Conservation (phyloP, 1,140 invertebrate species). For the Cataglyphis hispanica region DNA sequence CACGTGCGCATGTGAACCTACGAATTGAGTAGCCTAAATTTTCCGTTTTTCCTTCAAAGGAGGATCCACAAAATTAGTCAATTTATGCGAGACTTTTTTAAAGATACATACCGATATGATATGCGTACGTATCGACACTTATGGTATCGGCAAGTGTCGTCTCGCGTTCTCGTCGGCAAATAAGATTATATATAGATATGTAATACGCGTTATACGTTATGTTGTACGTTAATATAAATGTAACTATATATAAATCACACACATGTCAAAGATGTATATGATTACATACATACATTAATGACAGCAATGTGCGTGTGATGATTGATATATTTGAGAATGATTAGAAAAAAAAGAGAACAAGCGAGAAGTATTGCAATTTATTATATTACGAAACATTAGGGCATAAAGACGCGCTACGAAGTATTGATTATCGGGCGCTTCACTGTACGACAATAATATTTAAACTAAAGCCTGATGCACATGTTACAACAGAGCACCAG, state of each 20-base stretch:
- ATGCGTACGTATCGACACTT: conserved; percentile 34
- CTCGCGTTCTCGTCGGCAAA: conserved; percentile 41
- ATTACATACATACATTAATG: conserved; percentile 59
- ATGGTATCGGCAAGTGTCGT: conserved; percentile 39
- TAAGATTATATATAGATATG: conserved; percentile 78
- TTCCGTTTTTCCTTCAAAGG: conserved; percentile 68
- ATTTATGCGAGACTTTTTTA: conserved; percentile 84
- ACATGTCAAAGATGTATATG: conserved; percentile 50
- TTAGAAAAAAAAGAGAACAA: neutral
- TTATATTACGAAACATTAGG: conserved; percentile 34
- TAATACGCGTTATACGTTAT: conserved; percentile 60
- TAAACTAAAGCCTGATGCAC: conserved; percentile 62
- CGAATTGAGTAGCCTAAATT: conserved; percentile 64
- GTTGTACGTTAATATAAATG: conserved; percentile 64
- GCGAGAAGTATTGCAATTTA: neutral
- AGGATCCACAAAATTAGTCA: conserved; percentile 82
- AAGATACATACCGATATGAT: conserved; percentile 61
- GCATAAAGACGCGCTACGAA: conserved; percentile 33
- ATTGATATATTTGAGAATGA: conserved; percentile 58
- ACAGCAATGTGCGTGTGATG: conserved; percentile 21
- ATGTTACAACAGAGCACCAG: conserved; percentile 67
- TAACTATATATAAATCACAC: conserved; percentile 64
- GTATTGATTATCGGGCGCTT: conserved; percentile 51
- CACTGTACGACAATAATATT: conserved; percentile 69
- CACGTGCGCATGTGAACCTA: conserved; percentile 45